Conservation (phyloP, 2,797 vertebrate genomes). For the Columba guinea region DNA sequence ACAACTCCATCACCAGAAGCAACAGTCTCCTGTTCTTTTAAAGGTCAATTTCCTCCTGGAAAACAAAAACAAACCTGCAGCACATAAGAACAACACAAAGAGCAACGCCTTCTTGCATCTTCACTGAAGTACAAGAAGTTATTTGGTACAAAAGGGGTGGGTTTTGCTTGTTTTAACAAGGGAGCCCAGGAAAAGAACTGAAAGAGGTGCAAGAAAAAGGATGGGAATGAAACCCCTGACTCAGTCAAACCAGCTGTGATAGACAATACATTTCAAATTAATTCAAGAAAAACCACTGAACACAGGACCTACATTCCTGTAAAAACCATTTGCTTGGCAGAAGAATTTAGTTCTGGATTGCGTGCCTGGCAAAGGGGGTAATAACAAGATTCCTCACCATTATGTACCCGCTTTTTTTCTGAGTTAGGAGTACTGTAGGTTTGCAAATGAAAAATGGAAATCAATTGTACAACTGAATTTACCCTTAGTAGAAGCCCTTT, state of each 20-base stretch:
- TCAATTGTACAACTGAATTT: not conserved
- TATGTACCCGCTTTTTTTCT: not conserved
- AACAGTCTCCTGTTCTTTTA: not conserved
- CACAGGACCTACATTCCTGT: not conserved
- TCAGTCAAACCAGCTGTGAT: not conserved
- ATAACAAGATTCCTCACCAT: not conserved
- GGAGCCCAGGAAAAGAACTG: not conserved
- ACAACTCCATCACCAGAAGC: not conserved
- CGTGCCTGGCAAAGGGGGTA: not conserved
- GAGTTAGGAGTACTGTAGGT: not conserved
- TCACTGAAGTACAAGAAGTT: not conserved
- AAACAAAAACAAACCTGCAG: not conserved
- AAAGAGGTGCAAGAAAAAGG: not conserved
- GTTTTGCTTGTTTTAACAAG: not conserved
- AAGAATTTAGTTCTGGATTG: not conserved
- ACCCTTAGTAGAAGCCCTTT: not conserved
- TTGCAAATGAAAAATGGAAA: not conserved
- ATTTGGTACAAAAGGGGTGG: not conserved
- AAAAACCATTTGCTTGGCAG: not conserved
- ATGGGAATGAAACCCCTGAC: not conserved
- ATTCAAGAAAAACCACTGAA: not conserved
- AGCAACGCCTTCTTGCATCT: not conserved
- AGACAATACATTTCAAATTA: not conserved
- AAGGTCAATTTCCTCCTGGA: not conserved
- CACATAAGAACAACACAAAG: not conserved